These are phyloP conservation scores for Tetragnatha versicolor DNA, from an alignment of 1,140 invertebrate genomes.

Conservation along the genomic window DNA sequence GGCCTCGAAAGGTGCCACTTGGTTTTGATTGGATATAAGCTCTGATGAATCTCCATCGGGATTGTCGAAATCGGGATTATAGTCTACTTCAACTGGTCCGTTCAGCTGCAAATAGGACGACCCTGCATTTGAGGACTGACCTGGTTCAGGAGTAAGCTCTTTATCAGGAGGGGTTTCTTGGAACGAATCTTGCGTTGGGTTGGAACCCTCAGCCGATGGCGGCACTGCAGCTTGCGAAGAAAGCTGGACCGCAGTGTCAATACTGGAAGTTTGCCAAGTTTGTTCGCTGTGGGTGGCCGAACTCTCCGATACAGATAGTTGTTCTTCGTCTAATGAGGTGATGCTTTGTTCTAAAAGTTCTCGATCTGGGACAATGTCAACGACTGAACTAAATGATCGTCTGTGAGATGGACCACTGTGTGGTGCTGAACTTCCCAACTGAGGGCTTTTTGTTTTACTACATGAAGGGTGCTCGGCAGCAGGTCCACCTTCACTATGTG, in stretches of 20 bases:
- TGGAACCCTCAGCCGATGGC: slow-evolving; percentile 11
- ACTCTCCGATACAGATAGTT: slow-evolving; percentile 57
- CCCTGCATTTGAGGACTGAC: background rate
- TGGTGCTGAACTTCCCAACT: background rate
- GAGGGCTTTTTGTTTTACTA: slow-evolving; percentile 5
- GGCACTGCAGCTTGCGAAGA: slow-evolving; percentile 8
- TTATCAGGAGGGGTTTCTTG: slow-evolving; percentile 38
- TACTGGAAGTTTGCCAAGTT: slow-evolving; percentile 57
- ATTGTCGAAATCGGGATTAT: slow-evolving; percentile 66
- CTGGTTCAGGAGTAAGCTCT: slow-evolving; percentile 36
- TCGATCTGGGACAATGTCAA: slow-evolving; percentile 37
- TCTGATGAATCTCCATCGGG: slow-evolving; percentile 49
- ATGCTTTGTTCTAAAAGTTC: slow-evolving; percentile 15
- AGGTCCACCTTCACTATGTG: background rate
- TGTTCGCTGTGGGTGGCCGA: slow-evolving; percentile 56
- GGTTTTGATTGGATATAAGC: slow-evolving; percentile 13
- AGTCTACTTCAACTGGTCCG: slow-evolving; percentile 70
- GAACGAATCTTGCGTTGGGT: slow-evolving; percentile 8
- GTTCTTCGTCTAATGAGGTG: slow-evolving; percentile 39
- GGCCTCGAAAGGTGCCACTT: slow-evolving; percentile 14
- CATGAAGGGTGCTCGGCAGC: background rate
- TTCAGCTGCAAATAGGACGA: slow-evolving; percentile 60
- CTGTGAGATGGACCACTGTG: slow-evolving; percentile 18
- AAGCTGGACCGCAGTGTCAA: slow-evolving; percentile 56
- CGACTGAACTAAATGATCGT: slow-evolving; percentile 25